These are phyloP conservation scores for Lepus timidus DNA, from an alignment of 2,113 vertebrate genomes.

Conservation along the genomic window DNA sequence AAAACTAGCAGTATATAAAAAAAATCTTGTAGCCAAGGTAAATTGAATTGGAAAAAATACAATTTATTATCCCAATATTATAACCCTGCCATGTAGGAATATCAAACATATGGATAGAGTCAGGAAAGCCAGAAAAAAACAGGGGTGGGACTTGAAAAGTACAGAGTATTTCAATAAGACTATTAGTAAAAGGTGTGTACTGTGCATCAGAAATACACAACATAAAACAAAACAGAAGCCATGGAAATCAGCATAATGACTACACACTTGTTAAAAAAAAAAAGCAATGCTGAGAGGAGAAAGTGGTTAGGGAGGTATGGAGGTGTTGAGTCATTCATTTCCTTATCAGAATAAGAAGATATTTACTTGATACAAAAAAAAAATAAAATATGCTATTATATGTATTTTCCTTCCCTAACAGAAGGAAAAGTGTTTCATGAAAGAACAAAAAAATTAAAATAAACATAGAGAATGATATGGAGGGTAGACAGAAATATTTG, in stretches of 20 bases:
- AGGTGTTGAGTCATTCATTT: neutral
- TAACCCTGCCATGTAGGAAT: neutral
- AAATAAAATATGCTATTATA: neutral
- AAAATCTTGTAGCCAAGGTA: neutral
- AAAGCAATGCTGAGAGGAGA: neutral
- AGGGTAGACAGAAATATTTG: neutral
- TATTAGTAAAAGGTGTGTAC: neutral
- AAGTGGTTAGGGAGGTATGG: neutral
- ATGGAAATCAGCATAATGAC: neutral
- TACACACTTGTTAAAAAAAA: neutral
- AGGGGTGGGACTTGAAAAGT: neutral
- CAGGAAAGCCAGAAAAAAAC: neutral
- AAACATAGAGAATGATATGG: neutral
- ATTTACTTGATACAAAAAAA: neutral
- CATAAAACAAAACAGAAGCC: neutral
- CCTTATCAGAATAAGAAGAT: neutral
- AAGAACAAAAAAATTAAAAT: neutral
- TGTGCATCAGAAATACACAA: neutral
- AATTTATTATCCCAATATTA: neutral
- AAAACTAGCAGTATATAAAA: neutral
- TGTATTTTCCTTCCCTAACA: neutral
- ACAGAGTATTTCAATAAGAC: neutral
- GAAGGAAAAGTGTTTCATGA: conserved; percentile 2
- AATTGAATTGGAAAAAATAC: neutral
- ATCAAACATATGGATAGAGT: neutral